A percentile compares a stretch with the other conserved stretches of the same genome.
These are phyloP conservation scores for Porites lobata DNA, from an alignment of 92 coral and sea anemone genomes.

Conservation along the genomic window DNA sequence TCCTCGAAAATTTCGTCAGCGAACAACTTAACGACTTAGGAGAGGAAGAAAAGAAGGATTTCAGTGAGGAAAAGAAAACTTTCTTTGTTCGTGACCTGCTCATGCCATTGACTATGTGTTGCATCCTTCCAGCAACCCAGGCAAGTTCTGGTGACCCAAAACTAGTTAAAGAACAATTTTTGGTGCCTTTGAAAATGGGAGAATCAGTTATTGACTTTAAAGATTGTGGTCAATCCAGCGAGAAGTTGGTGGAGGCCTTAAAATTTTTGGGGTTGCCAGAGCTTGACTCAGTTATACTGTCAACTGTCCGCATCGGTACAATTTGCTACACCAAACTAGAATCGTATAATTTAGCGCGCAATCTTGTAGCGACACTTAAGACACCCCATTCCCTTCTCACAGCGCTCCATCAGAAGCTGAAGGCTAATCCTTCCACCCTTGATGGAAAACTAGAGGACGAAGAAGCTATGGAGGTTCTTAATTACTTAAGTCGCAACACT, in stretches of 20 bases:
- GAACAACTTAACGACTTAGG: not conserved
- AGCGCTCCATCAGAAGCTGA: constrained; percentile 40
- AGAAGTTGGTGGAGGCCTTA: not conserved
- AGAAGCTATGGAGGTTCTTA: constrained; percentile 32
- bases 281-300: not conserved
- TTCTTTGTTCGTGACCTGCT: constrained; percentile 8
- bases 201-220: constrained; percentile 47
- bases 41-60: not conserved
- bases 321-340: not conserved
- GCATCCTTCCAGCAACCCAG: constrained; percentile 66
- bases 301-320: not conserved
- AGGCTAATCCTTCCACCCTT: not conserved
- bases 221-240: not conserved
- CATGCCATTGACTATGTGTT: constrained; percentile 60
- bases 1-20: not conserved
- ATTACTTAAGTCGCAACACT: constrained; percentile 35
- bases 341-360: constrained; percentile 2
- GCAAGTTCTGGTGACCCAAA: constrained; percentile 48
- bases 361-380: constrained; percentile 43
- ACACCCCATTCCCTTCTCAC: constrained; percentile 49
- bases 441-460: not conserved
- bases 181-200: constrained; percentile 66
- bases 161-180: constrained; percentile 22
- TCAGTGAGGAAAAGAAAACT: constrained; percentile 19
- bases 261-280: constrained; percentile 1